Percentiles rank a stretch among this genome's conserved stretches.
phyloP scores from a whole-genome alignment of 2,113 vertebrate species.

The Mormyrus lacerda region DNA sequence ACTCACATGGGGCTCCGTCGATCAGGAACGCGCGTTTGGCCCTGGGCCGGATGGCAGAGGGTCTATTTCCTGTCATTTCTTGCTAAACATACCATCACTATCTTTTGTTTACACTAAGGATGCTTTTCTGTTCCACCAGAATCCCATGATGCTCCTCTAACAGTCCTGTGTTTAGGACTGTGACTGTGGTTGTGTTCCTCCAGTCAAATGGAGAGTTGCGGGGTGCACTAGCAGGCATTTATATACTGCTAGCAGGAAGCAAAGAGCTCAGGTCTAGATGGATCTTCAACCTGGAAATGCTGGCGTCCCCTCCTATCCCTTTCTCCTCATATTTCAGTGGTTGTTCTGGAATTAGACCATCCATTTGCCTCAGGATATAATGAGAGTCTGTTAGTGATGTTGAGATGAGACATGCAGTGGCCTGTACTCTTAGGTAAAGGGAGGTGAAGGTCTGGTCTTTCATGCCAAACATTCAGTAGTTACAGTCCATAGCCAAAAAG shows the following conservation, averaged over 20 bases:
- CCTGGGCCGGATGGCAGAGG: constrained; percentile 28
- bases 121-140: background rate
- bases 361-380: background rate
- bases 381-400: constrained; percentile 19
- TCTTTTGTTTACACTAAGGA: background rate
- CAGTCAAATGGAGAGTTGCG: background rate
- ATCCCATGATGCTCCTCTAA: constrained; percentile 2
- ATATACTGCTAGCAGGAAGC: background rate
- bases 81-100: background rate
- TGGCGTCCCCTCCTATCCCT: background rate
- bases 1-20: constrained; percentile 39
- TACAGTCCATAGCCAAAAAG: background rate
- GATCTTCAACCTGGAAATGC: background rate
- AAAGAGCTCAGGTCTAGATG: background rate
- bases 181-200: background rate
- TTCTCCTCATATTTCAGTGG: constrained; percentile 22
- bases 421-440: constrained; percentile 15
- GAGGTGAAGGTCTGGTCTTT: constrained; percentile 19
- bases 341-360: constrained; percentile 14
- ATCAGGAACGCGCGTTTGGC: constrained; percentile 38
- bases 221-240: background rate
- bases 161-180: background rate
- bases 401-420: constrained; percentile 22
- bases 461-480: background rate
- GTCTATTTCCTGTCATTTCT: constrained; percentile 9